A percentile compares a stretch with the other conserved stretches of the same genome.
phyloP scores from a whole-genome alignment of 1,140 invertebrate genomes.

The Mycetomoellerius zeteki region DNA sequence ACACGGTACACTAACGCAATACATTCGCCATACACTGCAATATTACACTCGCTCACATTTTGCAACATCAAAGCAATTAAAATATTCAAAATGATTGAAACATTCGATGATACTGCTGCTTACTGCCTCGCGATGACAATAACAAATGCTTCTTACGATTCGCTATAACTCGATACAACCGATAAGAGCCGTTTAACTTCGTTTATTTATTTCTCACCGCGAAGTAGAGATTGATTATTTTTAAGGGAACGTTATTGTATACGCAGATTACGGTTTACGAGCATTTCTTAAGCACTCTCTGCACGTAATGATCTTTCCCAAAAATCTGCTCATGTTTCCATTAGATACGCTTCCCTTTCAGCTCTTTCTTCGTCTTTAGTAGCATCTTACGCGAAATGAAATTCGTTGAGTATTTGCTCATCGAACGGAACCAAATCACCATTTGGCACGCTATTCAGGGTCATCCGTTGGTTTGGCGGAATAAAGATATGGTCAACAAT shows the following conservation, averaged over 20 bases:
- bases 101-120: not conserved
- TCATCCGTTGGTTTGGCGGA: not conserved
- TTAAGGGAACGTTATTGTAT: not conserved
- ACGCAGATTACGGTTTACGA: not conserved
- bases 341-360: not conserved
- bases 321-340: not conserved
- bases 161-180: not conserved
- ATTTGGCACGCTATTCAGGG: not conserved
- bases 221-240: constrained; percentile 3
- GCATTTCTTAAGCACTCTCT: constrained; percentile 22
- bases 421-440: constrained; percentile 56
- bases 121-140: not conserved
- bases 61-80: constrained; percentile 12
- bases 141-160: constrained; percentile 1
- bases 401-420: constrained; percentile 64
- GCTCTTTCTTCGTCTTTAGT: constrained; percentile 8
- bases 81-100: not conserved
- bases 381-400: constrained; percentile 34
- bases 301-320: constrained; percentile 43
- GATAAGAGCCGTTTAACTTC: not conserved
- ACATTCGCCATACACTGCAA: constrained; percentile 40
- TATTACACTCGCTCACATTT: not conserved
- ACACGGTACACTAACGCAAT: constrained; percentile 72
- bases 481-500: not conserved
- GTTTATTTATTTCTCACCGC: not conserved